Conservation (phyloP, 2,888 invertebrate genomes). For the Synanthedon formicaeformis region DNA sequence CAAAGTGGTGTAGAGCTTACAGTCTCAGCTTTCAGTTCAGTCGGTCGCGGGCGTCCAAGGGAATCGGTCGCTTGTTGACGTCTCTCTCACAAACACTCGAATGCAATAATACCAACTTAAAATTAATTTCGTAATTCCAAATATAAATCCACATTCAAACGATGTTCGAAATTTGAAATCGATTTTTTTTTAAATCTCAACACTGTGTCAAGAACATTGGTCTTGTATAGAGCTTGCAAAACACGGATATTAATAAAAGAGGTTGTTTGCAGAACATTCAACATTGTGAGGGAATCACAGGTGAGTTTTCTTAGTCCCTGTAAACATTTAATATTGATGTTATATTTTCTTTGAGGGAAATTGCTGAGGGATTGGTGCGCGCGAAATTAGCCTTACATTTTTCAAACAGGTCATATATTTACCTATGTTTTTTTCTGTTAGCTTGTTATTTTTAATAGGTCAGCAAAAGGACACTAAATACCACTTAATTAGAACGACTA, state of each 20-base stretch:
- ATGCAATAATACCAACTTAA: conserved; percentile 19
- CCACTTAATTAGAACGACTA: too few relatives aligned
- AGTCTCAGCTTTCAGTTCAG: conserved; percentile 23
- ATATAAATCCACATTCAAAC: conserved; percentile 5
- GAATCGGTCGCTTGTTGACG: conserved; percentile 13
- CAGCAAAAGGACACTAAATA: too few relatives aligned
- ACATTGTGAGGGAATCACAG: conserved; percentile 13
- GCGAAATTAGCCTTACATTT: background rate
- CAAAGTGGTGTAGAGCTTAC: conserved; percentile 18
- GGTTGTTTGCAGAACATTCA: conserved; percentile 15
- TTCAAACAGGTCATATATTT: background rate
- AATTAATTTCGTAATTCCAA: conserved; percentile 10
- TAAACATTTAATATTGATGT: conserved; percentile 23
- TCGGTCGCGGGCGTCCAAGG: conserved; percentile 43
- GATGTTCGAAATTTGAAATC: background rate
- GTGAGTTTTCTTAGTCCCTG: conserved; percentile 16
- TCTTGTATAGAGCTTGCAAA: conserved; percentile 8
- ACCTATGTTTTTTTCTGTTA: too few relatives aligned
- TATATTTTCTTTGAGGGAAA: conserved; percentile 13
- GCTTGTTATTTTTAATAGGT: too few relatives aligned
- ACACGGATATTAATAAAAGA: conserved; percentile 31
- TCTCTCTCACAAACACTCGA: conserved; percentile 12
- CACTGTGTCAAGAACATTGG: background rate
- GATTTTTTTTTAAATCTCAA: background rate
- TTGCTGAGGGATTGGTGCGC: conserved; percentile 4